These are phyloP conservation scores for Loris lydekkerianus DNA, from an alignment of 2,797 vertebrate genomes.

Conservation along the genomic window DNA sequence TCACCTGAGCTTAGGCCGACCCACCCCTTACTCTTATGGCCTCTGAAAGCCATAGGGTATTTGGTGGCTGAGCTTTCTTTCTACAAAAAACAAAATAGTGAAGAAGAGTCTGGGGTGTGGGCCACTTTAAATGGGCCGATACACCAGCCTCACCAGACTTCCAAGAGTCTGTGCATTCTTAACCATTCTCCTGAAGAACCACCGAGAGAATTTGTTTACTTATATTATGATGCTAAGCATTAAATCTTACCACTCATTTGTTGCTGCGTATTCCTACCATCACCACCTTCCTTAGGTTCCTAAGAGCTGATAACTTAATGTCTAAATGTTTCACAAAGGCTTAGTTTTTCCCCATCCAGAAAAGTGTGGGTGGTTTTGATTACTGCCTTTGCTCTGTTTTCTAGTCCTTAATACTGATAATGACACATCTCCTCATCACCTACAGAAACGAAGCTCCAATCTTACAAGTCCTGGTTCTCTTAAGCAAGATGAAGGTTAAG, in stretches of 20 bases:
- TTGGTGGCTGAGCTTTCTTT: background rate
- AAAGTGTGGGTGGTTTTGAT: background rate
- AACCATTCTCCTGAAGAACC: background rate
- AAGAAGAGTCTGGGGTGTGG: background rate
- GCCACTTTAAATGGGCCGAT: background rate
- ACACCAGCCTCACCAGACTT: background rate
- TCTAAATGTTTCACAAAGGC: background rate
- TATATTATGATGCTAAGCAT: background rate
- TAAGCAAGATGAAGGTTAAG: conserved; percentile 20
- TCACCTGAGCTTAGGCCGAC: background rate
- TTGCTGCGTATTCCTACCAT: background rate
- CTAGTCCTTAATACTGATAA: background rate
- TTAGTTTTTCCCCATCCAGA: background rate
- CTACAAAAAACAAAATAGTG: background rate
- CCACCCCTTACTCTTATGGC: background rate
- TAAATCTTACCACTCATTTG: conserved; percentile 33
- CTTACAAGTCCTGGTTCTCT: background rate
- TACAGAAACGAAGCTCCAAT: background rate
- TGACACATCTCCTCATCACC: background rate
- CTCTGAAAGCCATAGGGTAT: background rate
- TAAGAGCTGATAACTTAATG: conserved; percentile 8
- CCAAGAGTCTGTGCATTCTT: background rate
- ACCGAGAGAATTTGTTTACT: background rate
- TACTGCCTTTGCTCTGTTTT: conserved; percentile 20
- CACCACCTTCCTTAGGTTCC: background rate